Evolutionary conservation across 1,140 invertebrate species (phyloP).

Genomic region (Oedothorax gibbosus): DNA sequence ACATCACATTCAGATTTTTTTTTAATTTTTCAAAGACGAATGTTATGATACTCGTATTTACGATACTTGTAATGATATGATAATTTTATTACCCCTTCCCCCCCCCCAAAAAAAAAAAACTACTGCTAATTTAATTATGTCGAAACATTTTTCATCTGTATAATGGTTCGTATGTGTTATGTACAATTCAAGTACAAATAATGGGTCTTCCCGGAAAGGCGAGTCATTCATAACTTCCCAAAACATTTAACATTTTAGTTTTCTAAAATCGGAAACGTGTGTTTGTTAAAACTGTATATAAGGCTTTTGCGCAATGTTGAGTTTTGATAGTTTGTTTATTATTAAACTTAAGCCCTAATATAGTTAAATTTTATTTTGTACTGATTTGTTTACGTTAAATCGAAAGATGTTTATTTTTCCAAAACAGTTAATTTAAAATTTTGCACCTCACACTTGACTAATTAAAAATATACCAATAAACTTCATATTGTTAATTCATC

Average conservation of each 20-base stretch:
- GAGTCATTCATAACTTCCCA: constrained; percentile 15
- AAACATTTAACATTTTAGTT: neutral
- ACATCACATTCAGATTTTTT: no score
- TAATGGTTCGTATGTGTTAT: constrained; percentile 30
- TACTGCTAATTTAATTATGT: no score
- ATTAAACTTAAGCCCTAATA: neutral
- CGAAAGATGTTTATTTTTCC: no score
- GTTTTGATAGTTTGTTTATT: neutral
- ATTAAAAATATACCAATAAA: no score
- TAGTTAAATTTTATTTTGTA: neutral
- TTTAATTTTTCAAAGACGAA: no score
- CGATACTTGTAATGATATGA: no score
- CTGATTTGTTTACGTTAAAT: neutral
- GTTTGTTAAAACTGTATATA: neutral
- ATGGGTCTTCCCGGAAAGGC: constrained; percentile 51
- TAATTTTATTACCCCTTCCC: no score
- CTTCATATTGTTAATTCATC: no score
- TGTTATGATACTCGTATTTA: no score
- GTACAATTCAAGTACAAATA: constrained; percentile 48
- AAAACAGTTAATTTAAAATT: no score
- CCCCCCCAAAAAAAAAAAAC: no score
- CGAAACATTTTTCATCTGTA: neutral
- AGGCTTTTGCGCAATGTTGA: neutral
- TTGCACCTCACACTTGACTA: no score
- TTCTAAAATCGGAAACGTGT: neutral